Conservation (phyloP, 2,888 invertebrate species). For the Charanyca ferruginea region DNA sequence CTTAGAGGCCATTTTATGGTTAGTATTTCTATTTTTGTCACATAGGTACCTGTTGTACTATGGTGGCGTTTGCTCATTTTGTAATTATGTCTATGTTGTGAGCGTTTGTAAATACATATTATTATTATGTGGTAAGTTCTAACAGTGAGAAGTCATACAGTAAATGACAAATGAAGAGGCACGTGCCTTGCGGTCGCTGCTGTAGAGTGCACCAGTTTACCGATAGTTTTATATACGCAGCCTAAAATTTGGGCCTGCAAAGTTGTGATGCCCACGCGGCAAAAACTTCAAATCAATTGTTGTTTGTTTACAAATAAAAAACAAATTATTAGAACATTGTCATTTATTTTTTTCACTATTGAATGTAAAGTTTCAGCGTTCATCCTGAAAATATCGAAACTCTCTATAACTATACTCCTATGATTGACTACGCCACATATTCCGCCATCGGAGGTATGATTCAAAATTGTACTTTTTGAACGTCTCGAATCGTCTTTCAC, state of each 20-base stretch:
- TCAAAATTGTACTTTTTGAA: too few relatives aligned
- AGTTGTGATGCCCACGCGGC: neutral
- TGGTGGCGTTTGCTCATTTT: conserved; percentile 16
- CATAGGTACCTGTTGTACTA: too few relatives aligned
- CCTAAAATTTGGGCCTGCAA: neutral
- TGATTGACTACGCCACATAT: too few relatives aligned
- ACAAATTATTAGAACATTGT: neutral
- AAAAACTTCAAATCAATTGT: neutral
- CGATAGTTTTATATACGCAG: neutral
- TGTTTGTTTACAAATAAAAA: neutral
- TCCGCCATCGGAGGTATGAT: too few relatives aligned
- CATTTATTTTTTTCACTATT: neutral
- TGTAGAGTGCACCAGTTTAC: neutral
- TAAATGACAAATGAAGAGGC: conserved; percentile 3
- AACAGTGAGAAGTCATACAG: conserved; percentile 14
- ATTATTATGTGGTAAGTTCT: neutral
- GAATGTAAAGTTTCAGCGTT: too few relatives aligned
- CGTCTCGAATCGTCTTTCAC: too few relatives aligned
- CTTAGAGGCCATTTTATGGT: too few relatives aligned
- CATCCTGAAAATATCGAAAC: too few relatives aligned
- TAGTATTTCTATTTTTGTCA: too few relatives aligned
- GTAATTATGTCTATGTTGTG: conserved; percentile 5
- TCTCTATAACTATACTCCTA: too few relatives aligned
- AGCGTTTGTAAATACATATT: neutral
- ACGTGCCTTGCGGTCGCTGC: conserved; percentile 11